Evolutionary conservation across 2,888 invertebrate genomes (phyloP).

Genomic region (Thereva nobilitata): DNA sequence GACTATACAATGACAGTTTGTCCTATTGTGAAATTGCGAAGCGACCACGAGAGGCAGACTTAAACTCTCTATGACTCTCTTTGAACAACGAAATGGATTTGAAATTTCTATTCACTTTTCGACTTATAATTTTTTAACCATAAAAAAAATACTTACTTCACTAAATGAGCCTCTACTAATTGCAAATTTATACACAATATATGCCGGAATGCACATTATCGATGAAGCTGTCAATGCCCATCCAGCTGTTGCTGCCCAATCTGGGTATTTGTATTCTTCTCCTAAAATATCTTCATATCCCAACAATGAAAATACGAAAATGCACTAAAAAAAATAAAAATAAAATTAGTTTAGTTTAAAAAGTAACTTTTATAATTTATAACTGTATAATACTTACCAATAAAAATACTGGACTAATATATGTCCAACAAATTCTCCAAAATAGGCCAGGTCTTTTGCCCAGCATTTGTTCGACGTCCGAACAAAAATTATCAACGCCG

Average conservation of each 20-base stretch:
- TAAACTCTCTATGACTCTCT: too few species aligned
- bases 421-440: conserved; percentile 86
- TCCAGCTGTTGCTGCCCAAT: conserved; percentile 80
- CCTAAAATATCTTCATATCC: conserved; percentile 81
- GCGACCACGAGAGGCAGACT: too few species aligned
- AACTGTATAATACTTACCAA: conserved; percentile 62
- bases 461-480: conserved; percentile 81
- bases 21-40: too few species aligned
- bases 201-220: conserved; percentile 81
- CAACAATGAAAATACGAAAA: conserved; percentile 82
- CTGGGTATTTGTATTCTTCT: conserved; percentile 73
- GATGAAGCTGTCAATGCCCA: conserved; percentile 84
- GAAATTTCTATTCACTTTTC: too few species aligned
- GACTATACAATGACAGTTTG: too few species aligned
- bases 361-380: not conserved
- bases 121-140: not conserved
- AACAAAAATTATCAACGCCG: conserved; percentile 78
- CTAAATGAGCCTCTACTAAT: conserved; percentile 68
- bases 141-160: conserved; percentile 56
- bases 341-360: not conserved
- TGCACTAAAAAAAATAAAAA: conserved; percentile 60
- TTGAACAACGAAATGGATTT: too few species aligned
- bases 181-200: conserved; percentile 76
- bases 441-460: conserved; percentile 77
- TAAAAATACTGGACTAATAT: conserved; percentile 83